These are phyloP conservation scores for Platycheirus rosarum DNA, from an alignment of 2,888 invertebrate species.

Conservation along the genomic window DNA sequence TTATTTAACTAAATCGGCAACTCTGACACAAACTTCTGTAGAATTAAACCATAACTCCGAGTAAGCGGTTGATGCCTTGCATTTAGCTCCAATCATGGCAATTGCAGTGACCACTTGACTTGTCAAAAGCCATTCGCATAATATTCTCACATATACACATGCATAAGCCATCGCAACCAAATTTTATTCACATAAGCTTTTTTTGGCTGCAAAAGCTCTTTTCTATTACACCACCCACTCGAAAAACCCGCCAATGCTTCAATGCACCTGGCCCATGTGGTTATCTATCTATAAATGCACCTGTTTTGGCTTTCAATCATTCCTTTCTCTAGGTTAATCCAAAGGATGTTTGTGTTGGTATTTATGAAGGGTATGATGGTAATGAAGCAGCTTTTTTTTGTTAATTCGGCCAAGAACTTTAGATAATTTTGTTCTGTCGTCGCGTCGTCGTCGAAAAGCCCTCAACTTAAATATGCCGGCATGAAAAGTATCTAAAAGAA, in stretches of 20 bases:
- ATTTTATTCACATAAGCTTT: constrained; percentile 36
- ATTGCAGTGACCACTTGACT: constrained; percentile 34
- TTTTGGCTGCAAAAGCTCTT: constrained; percentile 52
- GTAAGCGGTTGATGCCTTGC: background rate
- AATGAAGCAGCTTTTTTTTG: constrained; percentile 29
- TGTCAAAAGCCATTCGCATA: constrained; percentile 16
- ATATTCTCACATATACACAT: background rate
- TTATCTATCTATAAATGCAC: constrained; percentile 36
- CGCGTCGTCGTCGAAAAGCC: constrained; percentile 64
- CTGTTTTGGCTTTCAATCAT: background rate
- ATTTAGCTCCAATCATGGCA: constrained; percentile 56
- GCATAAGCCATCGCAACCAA: background rate
- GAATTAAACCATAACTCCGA: background rate
- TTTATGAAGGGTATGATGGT: background rate
- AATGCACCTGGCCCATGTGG: constrained; percentile 44
- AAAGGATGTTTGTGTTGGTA: constrained; percentile 31
- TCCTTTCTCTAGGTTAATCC: background rate
- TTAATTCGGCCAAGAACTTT: constrained; percentile 11
- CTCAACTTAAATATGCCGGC: constrained; percentile 59
- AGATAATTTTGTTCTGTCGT: background rate
- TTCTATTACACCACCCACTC: background rate
- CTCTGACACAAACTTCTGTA: background rate
- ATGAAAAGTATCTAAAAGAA: constrained; percentile 64
- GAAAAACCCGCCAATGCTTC: constrained; percentile 28
- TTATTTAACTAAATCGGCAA: background rate